Percentiles rank a stretch among this genome's conserved stretches.
Evolutionary conservation across 2,888 invertebrate genomes (phyloP).

Genomic region (Drosophila sordidapex): DNA sequence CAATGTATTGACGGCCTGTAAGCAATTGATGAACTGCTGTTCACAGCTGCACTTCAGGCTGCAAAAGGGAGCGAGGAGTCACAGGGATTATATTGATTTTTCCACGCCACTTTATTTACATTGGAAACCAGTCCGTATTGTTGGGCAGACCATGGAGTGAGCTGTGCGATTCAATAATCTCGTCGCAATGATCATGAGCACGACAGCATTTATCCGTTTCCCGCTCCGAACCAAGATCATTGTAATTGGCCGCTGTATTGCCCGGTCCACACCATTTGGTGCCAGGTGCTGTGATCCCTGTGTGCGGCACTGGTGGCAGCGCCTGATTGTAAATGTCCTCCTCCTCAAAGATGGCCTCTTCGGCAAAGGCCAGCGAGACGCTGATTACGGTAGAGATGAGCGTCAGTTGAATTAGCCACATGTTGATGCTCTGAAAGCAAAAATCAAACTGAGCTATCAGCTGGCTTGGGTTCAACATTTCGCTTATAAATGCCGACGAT

Average conservation of each 20-base stretch:
- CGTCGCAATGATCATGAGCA: slow-evolving; percentile 89
- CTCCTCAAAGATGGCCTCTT: slow-evolving; percentile 84
- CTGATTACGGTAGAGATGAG: slow-evolving; percentile 23
- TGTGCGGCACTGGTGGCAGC: slow-evolving; percentile 72
- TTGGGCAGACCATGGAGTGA: slow-evolving; percentile 75
- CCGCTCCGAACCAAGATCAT: slow-evolving; percentile 92
- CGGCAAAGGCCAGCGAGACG: slow-evolving; percentile 59
- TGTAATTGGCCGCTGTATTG: slow-evolving; percentile 90
- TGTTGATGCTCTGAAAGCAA: slow-evolving; percentile 20
- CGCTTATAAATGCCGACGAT: slow-evolving; percentile 35
- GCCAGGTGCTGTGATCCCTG: slow-evolving; percentile 86
- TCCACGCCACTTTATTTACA: slow-evolving; percentile 62
- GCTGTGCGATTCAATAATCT: slow-evolving; percentile 79
- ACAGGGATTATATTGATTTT: slow-evolving; percentile 45
- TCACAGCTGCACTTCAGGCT: slow-evolving; percentile 84
- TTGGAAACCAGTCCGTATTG: slow-evolving; percentile 83
- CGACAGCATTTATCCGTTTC: slow-evolving; percentile 95
- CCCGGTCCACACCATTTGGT: slow-evolving; percentile 98
- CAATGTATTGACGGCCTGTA: slow-evolving; percentile 77
- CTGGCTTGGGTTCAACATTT: slow-evolving; percentile 7
- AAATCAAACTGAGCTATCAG: slow-evolving; percentile 43
- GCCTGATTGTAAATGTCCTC: slow-evolving; percentile 83
- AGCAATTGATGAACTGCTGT: slow-evolving; percentile 83
- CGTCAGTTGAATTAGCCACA: slow-evolving; percentile 25
- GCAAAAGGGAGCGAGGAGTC: background rate